These are phyloP conservation scores for Macaca nemestrina DNA, from an alignment of 2,113 vertebrate species.

Conservation along the genomic window DNA sequence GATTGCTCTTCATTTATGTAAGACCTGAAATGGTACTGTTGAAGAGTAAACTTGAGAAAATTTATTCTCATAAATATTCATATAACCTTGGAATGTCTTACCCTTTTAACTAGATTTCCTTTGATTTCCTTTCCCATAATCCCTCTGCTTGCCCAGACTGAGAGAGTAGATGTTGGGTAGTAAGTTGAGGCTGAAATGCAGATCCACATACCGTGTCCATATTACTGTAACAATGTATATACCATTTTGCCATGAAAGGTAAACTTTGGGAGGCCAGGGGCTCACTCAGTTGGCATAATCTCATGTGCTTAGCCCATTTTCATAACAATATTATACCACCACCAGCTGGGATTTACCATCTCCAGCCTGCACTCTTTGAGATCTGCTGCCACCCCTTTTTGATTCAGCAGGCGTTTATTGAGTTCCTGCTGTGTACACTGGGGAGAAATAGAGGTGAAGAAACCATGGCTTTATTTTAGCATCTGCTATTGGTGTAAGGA, in stretches of 20 bases:
- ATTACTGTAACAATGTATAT: neutral
- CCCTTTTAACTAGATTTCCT: neutral
- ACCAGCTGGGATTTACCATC: neutral
- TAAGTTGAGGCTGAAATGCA: neutral
- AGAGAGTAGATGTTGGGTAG: neutral
- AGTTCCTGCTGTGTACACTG: neutral
- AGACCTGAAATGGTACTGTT: neutral
- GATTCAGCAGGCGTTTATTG: neutral
- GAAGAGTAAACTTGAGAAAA: neutral
- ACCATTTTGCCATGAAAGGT: neutral
- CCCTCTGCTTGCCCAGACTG: neutral
- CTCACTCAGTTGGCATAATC: neutral
- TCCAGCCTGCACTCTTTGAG: neutral
- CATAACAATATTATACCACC: neutral
- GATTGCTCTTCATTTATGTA: neutral
- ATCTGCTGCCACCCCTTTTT: neutral
- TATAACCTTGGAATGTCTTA: neutral
- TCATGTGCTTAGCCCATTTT: neutral
- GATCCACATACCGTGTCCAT: neutral
- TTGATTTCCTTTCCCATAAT: slow-evolving; percentile 28
- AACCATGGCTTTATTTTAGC: neutral
- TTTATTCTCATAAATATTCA: neutral
- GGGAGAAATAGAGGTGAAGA: neutral
- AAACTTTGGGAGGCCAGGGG: neutral
- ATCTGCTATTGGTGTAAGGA: neutral